Conservation (phyloP, 2,888 invertebrate species). For the Ariolimax columbianus region DNA sequence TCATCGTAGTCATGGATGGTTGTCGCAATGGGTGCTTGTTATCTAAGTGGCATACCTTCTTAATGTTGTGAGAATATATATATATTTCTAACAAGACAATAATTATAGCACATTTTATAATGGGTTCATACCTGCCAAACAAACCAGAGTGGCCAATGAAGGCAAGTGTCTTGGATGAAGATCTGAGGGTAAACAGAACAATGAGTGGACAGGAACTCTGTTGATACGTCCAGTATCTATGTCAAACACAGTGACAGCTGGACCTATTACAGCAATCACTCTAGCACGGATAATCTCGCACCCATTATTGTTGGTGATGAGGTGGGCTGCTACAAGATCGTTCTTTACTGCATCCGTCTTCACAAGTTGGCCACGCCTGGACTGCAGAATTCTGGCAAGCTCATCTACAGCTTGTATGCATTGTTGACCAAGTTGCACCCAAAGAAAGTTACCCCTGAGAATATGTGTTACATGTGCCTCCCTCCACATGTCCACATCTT, state of each 20-base stretch:
- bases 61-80: no score
- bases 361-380: not conserved
- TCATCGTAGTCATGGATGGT: no score
- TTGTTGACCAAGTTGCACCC: conserved; percentile 17
- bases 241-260: conserved; percentile 16
- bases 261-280: not conserved
- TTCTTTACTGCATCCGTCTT: not conserved
- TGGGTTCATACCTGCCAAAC: conserved; percentile 16
- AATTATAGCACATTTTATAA: not conserved
- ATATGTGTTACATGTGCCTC: conserved; percentile 13
- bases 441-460: conserved; percentile 25
- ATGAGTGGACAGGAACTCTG: not conserved
- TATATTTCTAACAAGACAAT: not conserved
- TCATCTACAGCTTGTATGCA: not conserved
- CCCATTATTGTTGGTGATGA: not conserved
- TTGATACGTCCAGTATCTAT: conserved; percentile 18
- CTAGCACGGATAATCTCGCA: not conserved
- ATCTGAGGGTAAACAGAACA: conserved; percentile 7
- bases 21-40: no score
- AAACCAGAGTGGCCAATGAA: conserved; percentile 12
- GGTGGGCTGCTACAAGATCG: not conserved
- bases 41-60: no score
- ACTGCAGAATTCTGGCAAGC: not conserved
- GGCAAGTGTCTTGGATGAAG: not conserved
- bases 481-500: not conserved